Conservation (phyloP, 2,113 vertebrate genomes). For the Electrona antarctica region DNA sequence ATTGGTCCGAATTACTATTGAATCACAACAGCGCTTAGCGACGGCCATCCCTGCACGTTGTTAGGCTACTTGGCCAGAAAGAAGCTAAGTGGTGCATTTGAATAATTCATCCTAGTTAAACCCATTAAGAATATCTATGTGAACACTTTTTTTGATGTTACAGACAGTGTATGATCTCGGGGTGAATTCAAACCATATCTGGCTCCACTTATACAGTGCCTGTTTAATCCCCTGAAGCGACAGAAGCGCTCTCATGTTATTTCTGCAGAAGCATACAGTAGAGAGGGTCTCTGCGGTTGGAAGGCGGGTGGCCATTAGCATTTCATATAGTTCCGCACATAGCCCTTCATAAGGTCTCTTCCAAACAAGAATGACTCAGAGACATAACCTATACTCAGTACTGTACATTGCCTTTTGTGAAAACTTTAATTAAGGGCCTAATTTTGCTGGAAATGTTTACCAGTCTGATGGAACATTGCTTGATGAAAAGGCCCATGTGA, state of each 20-base stretch:
- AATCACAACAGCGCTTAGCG: constrained; percentile 47
- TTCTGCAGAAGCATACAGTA: constrained; percentile 60
- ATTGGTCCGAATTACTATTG: constrained; percentile 4
- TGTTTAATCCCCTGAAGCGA: constrained; percentile 74
- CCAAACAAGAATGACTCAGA: constrained; percentile 42
- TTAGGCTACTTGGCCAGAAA: constrained; percentile 48
- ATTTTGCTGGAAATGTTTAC: constrained; percentile 50
- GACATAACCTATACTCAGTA: neutral
- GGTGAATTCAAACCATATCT: constrained; percentile 65
- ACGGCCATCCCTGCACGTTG: constrained; percentile 42
- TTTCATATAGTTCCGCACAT: constrained; percentile 25
- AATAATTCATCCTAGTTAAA: constrained; percentile 76
- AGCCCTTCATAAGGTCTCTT: constrained; percentile 32
- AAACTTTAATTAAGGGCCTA: constrained; percentile 52
- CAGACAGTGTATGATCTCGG: constrained; percentile 73
- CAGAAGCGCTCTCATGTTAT: constrained; percentile 68
- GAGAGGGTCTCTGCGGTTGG: constrained; percentile 34
- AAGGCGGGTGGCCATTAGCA: constrained; percentile 24
- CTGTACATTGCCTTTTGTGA: constrained; percentile 12
- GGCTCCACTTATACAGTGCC: constrained; percentile 53
- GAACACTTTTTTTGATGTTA: constrained; percentile 76
- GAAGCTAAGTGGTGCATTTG: constrained; percentile 54
- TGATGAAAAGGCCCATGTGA: constrained; percentile 43
- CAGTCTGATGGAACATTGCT: constrained; percentile 42
- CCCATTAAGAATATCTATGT: constrained; percentile 74